phyloP scores from a whole-genome alignment of 2,113 vertebrate genomes.

The Aptenodytes patagonicus region DNA sequence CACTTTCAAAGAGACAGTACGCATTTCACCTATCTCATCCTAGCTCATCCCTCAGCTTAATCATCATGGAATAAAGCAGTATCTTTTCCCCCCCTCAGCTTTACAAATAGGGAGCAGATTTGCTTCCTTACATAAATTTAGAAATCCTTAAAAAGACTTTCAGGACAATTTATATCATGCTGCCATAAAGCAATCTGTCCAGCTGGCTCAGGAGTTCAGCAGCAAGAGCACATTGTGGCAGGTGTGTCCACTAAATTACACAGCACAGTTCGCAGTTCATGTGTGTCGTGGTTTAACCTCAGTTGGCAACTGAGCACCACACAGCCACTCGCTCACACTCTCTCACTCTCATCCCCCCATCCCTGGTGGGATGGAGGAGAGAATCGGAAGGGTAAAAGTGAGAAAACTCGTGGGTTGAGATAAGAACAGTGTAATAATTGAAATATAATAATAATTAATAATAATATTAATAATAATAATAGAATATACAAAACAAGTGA shows the following conservation, averaged over 20 bases:
- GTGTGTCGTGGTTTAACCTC: no score
- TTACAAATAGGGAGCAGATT: neutral
- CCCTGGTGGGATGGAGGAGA: no score
- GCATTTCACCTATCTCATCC: neutral
- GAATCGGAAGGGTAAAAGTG: no score
- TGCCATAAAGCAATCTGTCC: neutral
- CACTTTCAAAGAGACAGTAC: neutral
- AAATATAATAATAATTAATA: no score
- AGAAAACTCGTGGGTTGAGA: no score
- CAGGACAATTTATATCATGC: neutral
- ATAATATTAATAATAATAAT: no score
- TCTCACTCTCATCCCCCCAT: no score
- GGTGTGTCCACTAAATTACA: neutral
- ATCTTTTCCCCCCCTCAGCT: neutral
- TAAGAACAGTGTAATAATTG: no score
- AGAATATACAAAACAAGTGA: no score
- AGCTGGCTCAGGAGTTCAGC: neutral
- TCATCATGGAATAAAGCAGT: neutral
- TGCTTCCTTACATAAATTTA: neutral
- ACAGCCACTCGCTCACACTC: no score
- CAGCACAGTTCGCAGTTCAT: neutral
- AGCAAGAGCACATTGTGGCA: neutral
- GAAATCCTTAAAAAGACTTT: neutral
- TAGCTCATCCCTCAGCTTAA: neutral
- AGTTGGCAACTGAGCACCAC: no score